A percentile compares a stretch with the other conserved stretches of the same genome.
These are phyloP conservation scores for Syngnathus rostellatus DNA, from an alignment of 2,797 vertebrate genomes.

Conservation along the genomic window DNA sequence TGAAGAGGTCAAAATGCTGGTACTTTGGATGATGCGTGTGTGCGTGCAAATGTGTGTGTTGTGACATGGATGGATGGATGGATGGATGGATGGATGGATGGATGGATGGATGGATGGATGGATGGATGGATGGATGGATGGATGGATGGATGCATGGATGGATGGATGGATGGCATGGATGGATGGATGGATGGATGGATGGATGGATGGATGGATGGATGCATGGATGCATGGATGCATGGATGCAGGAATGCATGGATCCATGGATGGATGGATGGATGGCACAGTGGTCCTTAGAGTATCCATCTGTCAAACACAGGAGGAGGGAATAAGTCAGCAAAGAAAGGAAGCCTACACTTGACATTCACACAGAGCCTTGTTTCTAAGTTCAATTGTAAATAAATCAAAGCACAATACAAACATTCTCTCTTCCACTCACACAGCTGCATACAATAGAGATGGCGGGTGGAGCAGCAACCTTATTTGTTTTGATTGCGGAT, in stretches of 20 bases:
- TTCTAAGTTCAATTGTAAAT: too few species aligned
- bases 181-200: too few species aligned
- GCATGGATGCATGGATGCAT: too few species aligned
- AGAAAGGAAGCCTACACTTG: neutral
- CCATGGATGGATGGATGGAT: constrained; percentile 14
- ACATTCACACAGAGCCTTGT: neutral
- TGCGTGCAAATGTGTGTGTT: constrained; percentile 5
- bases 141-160: too few species aligned
- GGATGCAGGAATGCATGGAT: too few species aligned
- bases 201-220: too few species aligned
- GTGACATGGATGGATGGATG: constrained; percentile 31
- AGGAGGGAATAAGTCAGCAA: constrained; percentile 26
- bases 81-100: too few species aligned
- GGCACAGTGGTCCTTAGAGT: constrained; percentile 61
- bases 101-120: too few species aligned
- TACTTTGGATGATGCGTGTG: constrained; percentile 39
- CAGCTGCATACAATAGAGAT: neutral
- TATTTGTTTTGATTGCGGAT: constrained; percentile 99
- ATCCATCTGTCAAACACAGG: constrained; percentile 60
- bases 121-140: too few species aligned
- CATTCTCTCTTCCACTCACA: neutral
- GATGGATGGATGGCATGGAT: too few species aligned
- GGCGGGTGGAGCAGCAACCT: constrained; percentile 41
- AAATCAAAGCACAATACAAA: too few species aligned
- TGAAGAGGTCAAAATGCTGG: constrained; percentile 51